phyloP scores from a whole-genome alignment of 1,140 invertebrate genomes.

The Monomorium pharaonis region DNA sequence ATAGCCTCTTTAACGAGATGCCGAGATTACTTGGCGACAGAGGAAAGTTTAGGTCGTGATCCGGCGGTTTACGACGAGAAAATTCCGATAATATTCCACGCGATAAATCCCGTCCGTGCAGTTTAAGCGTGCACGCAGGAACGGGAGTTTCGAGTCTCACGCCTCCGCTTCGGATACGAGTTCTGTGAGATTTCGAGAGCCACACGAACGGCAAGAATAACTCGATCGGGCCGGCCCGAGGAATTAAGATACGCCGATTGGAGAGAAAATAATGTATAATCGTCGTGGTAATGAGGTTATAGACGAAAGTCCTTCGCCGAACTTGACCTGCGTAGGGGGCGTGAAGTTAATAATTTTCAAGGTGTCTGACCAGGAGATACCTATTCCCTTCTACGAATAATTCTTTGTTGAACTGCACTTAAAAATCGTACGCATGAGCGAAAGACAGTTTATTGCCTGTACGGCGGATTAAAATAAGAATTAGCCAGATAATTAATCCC shows the following conservation, averaged over 20 bases:
- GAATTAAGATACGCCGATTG: not conserved
- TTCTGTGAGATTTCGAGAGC: slow-evolving; percentile 66
- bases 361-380: not conserved
- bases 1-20: not conserved
- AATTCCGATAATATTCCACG: slow-evolving; percentile 51
- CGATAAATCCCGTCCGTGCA: slow-evolving; percentile 58
- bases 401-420: not conserved
- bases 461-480: not conserved
- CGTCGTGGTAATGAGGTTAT: slow-evolving; percentile 63
- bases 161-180: slow-evolving; percentile 53
- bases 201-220: slow-evolving; percentile 62
- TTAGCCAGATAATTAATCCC: not conserved
- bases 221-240: not conserved
- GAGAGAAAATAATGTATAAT: slow-evolving; percentile 60
- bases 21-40: not conserved
- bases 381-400: not conserved
- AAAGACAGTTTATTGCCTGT: not conserved
- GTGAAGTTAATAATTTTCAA: slow-evolving; percentile 34
- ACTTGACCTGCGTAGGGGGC: not conserved
- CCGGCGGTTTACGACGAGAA: slow-evolving; percentile 51
- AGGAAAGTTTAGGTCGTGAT: slow-evolving; percentile 33
- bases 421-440: not conserved
- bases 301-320: slow-evolving; percentile 26
- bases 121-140: slow-evolving; percentile 44
- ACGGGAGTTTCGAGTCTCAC: slow-evolving; percentile 58